Evolutionary conservation across 2,797 vertebrate species (phyloP).

Genomic region (Lepilemur septentrionalis): DNA sequence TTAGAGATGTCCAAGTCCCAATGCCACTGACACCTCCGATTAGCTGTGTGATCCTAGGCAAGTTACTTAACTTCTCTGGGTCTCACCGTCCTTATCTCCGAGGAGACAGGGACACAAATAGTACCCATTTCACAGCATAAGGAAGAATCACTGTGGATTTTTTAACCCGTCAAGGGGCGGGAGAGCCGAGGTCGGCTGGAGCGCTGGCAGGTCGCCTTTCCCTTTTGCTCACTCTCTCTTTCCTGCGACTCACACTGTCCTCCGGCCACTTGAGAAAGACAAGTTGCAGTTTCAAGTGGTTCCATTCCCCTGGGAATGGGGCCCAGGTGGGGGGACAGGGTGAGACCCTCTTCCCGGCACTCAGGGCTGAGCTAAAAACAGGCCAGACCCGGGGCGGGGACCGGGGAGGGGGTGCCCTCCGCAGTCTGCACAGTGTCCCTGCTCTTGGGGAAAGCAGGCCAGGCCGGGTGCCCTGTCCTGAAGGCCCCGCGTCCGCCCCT

Average conservation of each 20-base stretch:
- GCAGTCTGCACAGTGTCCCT: background rate
- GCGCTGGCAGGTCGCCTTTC: background rate
- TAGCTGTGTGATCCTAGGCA: background rate
- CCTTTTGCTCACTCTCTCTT: slow-evolving; percentile 53
- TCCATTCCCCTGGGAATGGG: slow-evolving; percentile 19
- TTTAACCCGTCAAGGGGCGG: accelerated
- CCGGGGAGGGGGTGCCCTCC: background rate
- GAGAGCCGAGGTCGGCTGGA: background rate
- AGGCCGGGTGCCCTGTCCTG: slow-evolving; percentile 48
- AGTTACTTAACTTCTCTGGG: background rate
- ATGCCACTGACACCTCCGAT: too few species aligned
- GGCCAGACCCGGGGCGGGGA: background rate
- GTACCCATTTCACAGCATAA: accelerated
- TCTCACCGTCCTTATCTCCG: background rate
- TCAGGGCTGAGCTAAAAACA: slow-evolving; percentile 55
- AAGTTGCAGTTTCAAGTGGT: slow-evolving; percentile 72
- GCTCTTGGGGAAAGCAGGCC: slow-evolving; percentile 34
- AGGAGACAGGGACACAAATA: accelerated
- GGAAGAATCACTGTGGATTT: background rate
- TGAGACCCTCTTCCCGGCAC: background rate
- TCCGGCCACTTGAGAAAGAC: slow-evolving; percentile 68
- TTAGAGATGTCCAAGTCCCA: background rate
- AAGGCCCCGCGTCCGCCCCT: slow-evolving; percentile 71
- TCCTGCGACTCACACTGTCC: slow-evolving; percentile 40
- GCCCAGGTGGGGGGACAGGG: background rate